Evolutionary conservation across 2,797 vertebrate species (phyloP), one percentile per base, ranked within the genome.

Genomic region (Sebastes alutus): DNA sequence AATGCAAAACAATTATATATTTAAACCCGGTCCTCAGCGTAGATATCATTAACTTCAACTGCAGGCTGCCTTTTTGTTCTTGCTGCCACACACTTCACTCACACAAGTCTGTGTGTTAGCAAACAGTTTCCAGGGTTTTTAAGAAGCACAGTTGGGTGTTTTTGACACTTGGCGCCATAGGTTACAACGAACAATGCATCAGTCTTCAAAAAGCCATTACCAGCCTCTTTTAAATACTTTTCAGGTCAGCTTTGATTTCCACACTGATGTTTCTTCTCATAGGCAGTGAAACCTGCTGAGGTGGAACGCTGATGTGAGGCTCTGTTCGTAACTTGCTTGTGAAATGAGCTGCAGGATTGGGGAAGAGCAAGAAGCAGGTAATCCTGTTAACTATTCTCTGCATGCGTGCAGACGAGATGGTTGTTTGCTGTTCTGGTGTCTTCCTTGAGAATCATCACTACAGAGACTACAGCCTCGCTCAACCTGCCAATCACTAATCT

Each of bases 301-400:
- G 81, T 73, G 59, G 77, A 87, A 80, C 38, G 65, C 66, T 79
- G 72, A 90, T 66, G 73, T 60, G 60, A 87, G 56, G 32, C 78
- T 54, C 58, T 42, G 59, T 74, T 60, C 62, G 63, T 70, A 77
- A 80, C 80, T 67, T 35, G 78, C 64, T 79, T 55, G 78, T 69
- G 75, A 86, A 90, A 89, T 72, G 64, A 82, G 79, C 64, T 81
- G 80, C 65, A 77, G 77, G 72, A 84, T 72, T 80, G 56, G 78
- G 77, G 69, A 61, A 75, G 70, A 83, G 52, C 67, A 84, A 72
- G 66, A 80, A 60, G 75, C 65, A 2, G 13, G 8, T 87, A 88
- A 89, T 89, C 81, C 58, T 67, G 68, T 85, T 87, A 85, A 81
- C 75, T 80, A 82, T 84, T 83, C 80, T 82, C 65, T 68, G 61